Evolutionary conservation across 35 echinoderm and acorn worm species (phyloP), one percentile per base, ranked within the genome.

Genomic region (Apostichopus parvimensis): DNA sequence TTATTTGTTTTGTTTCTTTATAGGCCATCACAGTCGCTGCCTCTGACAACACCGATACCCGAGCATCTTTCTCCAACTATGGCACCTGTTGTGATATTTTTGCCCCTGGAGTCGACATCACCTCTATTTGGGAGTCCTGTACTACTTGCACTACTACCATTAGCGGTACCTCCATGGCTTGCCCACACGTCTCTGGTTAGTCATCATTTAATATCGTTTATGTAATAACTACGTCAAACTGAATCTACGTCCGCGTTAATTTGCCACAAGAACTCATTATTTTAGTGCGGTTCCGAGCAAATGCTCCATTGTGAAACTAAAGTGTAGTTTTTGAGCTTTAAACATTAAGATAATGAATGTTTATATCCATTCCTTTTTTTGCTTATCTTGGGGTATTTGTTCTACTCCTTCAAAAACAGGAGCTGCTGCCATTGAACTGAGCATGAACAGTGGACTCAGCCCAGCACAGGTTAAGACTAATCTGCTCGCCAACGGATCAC

Each of bases 31-130:
- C 92, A 10, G 92, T 91, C 25, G 92, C 34, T 14, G 94, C 94
- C 53, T 87, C 94, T 11, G 94, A 95, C 55, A 93, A 52, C 26
- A 81, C 64, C 24, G 94, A 95, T 68, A 77, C 53, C 28, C 75
- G 91, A 18, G 91, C 94, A 1, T 93, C 86, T 28, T 95, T 95
- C 92, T 95, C 94, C 79, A 95, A 91, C 88, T 95, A 73, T 54
- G 94, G 94, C 18, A 59, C 9, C 21, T 93, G 94, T 76, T 26
- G 87, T 6, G 94, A 93, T 61, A 57, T 95, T 10, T 95, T 95
- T 73, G 94, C 94, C 26, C 94, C 94, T 14, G 94, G 94, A 6
- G 92, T 93, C 1, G 82, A 95, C 6, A 93, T 95, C 60, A 80
- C 64, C 5, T 92, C 89, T 45, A 68, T 87, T 9, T 85, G 92